These are phyloP conservation scores for Mustela lutreola DNA, from an alignment of 2,113 vertebrate species.

Conservation along the genomic window DNA sequence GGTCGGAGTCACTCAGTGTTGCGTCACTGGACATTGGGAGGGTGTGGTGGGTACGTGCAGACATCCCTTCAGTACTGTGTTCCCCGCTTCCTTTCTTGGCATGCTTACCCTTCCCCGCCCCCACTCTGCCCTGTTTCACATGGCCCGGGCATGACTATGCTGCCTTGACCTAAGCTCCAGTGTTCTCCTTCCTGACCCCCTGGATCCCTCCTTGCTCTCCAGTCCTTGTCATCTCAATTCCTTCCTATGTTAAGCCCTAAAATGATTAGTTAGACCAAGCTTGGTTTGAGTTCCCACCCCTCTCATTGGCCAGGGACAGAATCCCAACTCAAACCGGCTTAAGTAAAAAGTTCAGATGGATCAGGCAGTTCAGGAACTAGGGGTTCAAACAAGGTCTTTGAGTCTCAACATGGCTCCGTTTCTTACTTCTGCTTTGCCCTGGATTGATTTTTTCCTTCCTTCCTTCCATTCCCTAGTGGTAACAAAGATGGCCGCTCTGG, in stretches of 20 bases:
- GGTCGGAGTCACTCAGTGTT: not conserved
- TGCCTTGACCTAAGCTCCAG: not conserved
- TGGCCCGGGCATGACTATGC: not conserved
- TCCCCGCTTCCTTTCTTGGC: fast-evolving
- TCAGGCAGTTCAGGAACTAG: not conserved
- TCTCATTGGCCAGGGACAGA: not conserved
- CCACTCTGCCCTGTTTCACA: not conserved
- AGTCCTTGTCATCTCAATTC: not conserved
- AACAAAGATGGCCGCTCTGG: not conserved
- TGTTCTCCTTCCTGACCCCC: not conserved
- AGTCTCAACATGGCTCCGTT: not conserved
- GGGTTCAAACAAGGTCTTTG: not conserved
- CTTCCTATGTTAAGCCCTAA: not conserved
- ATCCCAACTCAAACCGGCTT: not conserved
- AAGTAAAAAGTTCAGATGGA: not conserved
- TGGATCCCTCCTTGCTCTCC: not conserved
- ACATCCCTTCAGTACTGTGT: not conserved
- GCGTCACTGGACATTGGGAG: not conserved
- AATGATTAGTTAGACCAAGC: not conserved
- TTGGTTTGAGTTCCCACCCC: not conserved
- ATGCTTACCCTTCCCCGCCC: not conserved
- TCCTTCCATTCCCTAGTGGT: not conserved
- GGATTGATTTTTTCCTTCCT: not conserved
- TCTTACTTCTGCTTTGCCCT: not conserved
- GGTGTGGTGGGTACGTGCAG: not conserved